Percentiles rank a stretch among this genome's conserved stretches.
Conservation (phyloP, 2,113 vertebrate species). For the Caranx ignobilis region DNA sequence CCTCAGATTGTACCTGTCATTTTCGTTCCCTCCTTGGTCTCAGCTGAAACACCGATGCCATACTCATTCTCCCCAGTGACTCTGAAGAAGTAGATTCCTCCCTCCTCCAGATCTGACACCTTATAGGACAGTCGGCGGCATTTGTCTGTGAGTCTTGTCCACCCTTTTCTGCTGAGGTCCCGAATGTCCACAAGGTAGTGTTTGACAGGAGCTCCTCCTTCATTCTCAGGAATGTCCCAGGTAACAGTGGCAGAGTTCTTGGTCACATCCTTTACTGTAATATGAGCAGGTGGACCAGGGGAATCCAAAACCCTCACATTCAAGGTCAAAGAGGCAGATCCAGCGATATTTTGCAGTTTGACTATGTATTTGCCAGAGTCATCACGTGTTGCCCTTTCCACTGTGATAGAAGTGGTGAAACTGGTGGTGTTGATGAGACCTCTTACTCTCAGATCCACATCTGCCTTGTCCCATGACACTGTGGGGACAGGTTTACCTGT, state of each 20-base stretch:
- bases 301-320: constrained; percentile 96
- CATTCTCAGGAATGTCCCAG: constrained; percentile 98
- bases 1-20: constrained; percentile 89
- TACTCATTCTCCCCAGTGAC: constrained; percentile 95
- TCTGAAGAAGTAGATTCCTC: constrained; percentile 95
- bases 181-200: constrained; percentile 95
- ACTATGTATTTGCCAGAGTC: constrained; percentile 96
- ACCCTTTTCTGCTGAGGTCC: constrained; percentile 95
- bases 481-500: constrained; percentile 92
- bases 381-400: constrained; percentile 93
- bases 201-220: constrained; percentile 94
- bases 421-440: constrained; percentile 91
- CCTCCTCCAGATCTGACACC: constrained; percentile 91
- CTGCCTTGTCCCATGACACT: constrained; percentile 93
- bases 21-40: constrained; percentile 95
- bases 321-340: constrained; percentile 89
- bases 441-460: constrained; percentile 91
- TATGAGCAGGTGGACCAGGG: constrained; percentile 90
- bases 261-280: constrained; percentile 91
- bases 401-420: constrained; percentile 83
- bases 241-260: constrained; percentile 91
- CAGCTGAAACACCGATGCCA: constrained; percentile 90
- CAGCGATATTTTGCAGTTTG: constrained; percentile 91
- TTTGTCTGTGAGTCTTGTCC: constrained; percentile 93
- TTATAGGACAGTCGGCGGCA: constrained; percentile 93